Conservation (phyloP, 2,797 vertebrate species). For the Triplophysa bombifrons region DNA sequence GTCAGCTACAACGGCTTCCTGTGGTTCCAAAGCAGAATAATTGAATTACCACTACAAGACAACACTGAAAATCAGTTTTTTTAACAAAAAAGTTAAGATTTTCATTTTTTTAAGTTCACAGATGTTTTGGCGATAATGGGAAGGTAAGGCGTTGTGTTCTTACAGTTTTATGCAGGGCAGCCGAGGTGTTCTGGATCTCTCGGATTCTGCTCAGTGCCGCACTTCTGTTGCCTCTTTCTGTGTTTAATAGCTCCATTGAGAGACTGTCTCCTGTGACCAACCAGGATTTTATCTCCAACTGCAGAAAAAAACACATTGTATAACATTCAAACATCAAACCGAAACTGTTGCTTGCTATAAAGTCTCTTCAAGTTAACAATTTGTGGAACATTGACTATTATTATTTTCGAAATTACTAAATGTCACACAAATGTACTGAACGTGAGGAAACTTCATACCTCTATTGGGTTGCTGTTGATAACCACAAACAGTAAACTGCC, state of each 20-base stretch:
- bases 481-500: conserved; percentile 90
- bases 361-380: background rate
- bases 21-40: too few relatives aligned
- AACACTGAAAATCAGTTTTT: too few relatives aligned
- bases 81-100: too few relatives aligned
- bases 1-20: too few relatives aligned
- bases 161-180: conserved; percentile 88
- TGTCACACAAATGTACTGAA: conserved; percentile 8
- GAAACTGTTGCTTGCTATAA: background rate
- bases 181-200: conserved; percentile 84
- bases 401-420: background rate
- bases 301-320: conserved; percentile 58
- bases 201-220: conserved; percentile 78
- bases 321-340: background rate
- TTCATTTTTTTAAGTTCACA: too few relatives aligned
- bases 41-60: too few relatives aligned
- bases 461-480: conserved; percentile 97
- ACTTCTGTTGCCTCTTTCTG: conserved; percentile 89
- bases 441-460: conserved; percentile 78
- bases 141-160: conserved; percentile 16
- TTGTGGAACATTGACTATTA: background rate
- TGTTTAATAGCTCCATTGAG: conserved; percentile 89
- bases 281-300: conserved; percentile 97
- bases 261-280: conserved; percentile 94
- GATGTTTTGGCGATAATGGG: background rate